Evolutionary conservation across 1,140 invertebrate genomes (phyloP).

Genomic region (Drosophila nasuta): DNA sequence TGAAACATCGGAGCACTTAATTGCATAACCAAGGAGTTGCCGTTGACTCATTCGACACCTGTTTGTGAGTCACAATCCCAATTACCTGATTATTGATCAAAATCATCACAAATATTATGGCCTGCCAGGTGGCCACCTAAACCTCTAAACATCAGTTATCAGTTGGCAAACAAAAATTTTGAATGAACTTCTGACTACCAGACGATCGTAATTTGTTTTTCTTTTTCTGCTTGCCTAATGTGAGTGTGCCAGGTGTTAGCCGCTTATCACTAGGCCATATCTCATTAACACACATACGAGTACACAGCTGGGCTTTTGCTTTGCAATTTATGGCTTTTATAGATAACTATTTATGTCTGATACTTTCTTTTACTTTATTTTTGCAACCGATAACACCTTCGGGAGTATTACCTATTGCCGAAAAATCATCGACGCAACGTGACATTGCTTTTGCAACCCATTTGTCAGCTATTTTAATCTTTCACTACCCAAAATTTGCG

Average conservation of each 20-base stretch:
- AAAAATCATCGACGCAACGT: conserved; percentile 12
- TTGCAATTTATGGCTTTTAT: conserved; percentile 22
- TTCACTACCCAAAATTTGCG: background rate
- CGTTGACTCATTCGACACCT: conserved; percentile 50
- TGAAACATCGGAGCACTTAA: background rate
- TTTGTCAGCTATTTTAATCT: background rate
- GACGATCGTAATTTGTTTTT: conserved; percentile 1
- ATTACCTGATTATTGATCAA: conserved; percentile 16
- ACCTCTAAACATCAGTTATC: conserved; percentile 10
- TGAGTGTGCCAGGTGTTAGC: conserved; percentile 51
- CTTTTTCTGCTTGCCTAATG: conserved; percentile 31
- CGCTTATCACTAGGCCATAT: conserved; percentile 50
- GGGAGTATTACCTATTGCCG: conserved; percentile 11
- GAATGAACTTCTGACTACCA: conserved; percentile 52
- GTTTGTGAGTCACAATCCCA: conserved; percentile 52
- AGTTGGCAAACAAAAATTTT: conserved; percentile 31
- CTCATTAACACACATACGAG: background rate
- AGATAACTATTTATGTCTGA: conserved; percentile 29
- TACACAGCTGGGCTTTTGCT: background rate
- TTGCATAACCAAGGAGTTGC: conserved; percentile 18
- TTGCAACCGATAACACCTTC: conserved; percentile 18
- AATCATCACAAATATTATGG: conserved; percentile 40
- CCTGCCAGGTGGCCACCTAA: conserved; percentile 8
- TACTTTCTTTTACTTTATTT: conserved; percentile 18
- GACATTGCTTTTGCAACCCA: background rate